Conservation (phyloP, 2,113 vertebrate species). For the Prionailurus bengalensis region DNA sequence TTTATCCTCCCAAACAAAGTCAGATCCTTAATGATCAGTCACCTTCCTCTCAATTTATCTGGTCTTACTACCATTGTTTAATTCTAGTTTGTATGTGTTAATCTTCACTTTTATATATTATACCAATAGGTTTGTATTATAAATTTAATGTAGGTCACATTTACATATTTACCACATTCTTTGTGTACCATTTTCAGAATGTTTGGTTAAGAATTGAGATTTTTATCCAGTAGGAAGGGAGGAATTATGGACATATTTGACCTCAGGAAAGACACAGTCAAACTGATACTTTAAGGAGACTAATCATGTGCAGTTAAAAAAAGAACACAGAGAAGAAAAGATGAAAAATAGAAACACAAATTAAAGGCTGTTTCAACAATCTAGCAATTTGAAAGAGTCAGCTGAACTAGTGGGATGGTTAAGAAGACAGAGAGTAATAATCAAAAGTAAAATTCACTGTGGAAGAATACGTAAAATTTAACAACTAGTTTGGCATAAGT, state of each 20-base stretch:
- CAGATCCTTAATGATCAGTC: neutral
- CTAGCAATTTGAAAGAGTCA: neutral
- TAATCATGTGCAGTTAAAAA: neutral
- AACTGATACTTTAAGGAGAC: neutral
- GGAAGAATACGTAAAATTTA: neutral
- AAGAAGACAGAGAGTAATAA: slow-evolving; percentile 4
- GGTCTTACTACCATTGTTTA: neutral
- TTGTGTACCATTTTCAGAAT: slow-evolving; percentile 19
- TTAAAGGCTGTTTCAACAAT: neutral
- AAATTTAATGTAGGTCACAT: neutral
- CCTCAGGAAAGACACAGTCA: neutral
- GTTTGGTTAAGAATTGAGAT: neutral
- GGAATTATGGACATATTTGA: neutral
- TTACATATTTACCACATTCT: neutral
- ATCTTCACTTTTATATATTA: neutral
- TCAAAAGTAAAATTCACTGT: neutral
- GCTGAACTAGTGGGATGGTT: neutral
- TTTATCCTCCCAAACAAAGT: neutral
- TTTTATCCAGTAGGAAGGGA: neutral
- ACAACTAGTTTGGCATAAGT: neutral
- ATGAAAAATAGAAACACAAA: neutral
- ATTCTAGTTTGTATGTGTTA: neutral
- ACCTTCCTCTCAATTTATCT: neutral
- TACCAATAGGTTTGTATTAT: neutral
- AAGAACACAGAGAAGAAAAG: neutral